phyloP scores from a whole-genome alignment of 2,888 invertebrate species.

The Sphinx pinastri region DNA sequence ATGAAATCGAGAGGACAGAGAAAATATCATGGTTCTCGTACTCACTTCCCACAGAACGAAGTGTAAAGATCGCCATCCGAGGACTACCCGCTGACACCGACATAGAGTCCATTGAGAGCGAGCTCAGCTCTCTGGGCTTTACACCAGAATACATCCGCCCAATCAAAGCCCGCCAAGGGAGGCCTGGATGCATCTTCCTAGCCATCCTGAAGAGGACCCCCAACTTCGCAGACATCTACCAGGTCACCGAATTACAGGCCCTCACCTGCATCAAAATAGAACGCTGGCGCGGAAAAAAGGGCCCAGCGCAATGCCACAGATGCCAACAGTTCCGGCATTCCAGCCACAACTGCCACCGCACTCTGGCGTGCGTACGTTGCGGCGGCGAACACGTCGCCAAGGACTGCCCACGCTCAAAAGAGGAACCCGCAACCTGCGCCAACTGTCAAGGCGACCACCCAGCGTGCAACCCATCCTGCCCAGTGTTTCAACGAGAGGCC shows the following conservation, averaged over 20 bases:
- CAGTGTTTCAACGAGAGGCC: conserved; percentile 1
- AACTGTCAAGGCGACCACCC: conserved; percentile 29
- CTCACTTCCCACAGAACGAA: conserved; percentile 28
- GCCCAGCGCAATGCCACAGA: conserved; percentile 35
- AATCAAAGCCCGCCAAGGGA: conserved; percentile 23
- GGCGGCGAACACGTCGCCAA: conserved; percentile 26
- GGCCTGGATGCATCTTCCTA: too few species aligned
- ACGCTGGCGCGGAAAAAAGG: conserved; percentile 31
- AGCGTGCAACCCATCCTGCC: conserved; percentile 11
- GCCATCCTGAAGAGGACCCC: too few species aligned
- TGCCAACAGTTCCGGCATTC: conserved; percentile 36
- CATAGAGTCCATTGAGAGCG: neutral
- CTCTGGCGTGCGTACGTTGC: conserved; percentile 30
- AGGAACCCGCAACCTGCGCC: conserved; percentile 30
- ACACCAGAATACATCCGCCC: conserved; percentile 8
- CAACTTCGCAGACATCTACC: too few species aligned
- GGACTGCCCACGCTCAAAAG: conserved; percentile 27
- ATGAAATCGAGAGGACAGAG: conserved; percentile 6
- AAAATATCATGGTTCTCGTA: conserved; percentile 34
- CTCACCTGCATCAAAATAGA: conserved; percentile 33
- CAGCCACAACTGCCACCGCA: conserved; percentile 28
- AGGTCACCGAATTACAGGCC: conserved; percentile 8
- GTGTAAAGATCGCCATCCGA: conserved; percentile 31
- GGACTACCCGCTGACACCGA: conserved; percentile 8
- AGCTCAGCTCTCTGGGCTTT: neutral